Evolutionary conservation across 2,888 invertebrate genomes (phyloP), one percentile per base, ranked within the genome.

Genomic region (Apamea anceps): DNA sequence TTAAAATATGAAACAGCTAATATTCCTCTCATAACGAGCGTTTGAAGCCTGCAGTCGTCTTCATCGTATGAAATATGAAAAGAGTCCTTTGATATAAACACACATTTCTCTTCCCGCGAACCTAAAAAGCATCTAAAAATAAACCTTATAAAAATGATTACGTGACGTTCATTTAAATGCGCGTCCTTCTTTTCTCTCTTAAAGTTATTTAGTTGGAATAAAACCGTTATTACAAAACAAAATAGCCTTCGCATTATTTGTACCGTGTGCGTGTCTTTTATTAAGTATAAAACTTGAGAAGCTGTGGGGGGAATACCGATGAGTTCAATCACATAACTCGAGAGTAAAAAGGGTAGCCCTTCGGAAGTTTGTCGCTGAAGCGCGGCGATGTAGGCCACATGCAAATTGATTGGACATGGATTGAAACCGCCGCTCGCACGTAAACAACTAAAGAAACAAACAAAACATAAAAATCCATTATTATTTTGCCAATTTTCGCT

Each of bases 281-380:
- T 94, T 91, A 92, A 91, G 91, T 93, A 92, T 92, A 91, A 93
- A 94, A 93, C 91, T 93, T 92, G 89, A 88, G 85, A 90, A 90
- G 82, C 85, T 79, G 85, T 57, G 90, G 86, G 80, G 82, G 89
- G 94, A 94, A 94, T 94, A 93, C 91, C 90, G 90, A 94, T 93
- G 92, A 93, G 91, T 89, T 91, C 93, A 93, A 94, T 94, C 93
- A 93, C 93, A 94, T 93, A 93, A 92, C 92, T 93, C 83, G 88
- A 84, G 89, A 88, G 90, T 91, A 92, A 92, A 93, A 93, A 93
- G 91, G 92, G 92, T 91, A 89, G 87, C 90, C 90, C 90, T 91
- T 89, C 78, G 83, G 78, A 92, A 93, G 90, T 92, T 91, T 87
- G 89, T 90, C 90, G 89, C 87, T 87, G 87, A 85, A 86, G 82